These are phyloP conservation scores for Coreius guichenoti DNA, from an alignment of 2,797 vertebrate species.

Conservation along the genomic window DNA sequence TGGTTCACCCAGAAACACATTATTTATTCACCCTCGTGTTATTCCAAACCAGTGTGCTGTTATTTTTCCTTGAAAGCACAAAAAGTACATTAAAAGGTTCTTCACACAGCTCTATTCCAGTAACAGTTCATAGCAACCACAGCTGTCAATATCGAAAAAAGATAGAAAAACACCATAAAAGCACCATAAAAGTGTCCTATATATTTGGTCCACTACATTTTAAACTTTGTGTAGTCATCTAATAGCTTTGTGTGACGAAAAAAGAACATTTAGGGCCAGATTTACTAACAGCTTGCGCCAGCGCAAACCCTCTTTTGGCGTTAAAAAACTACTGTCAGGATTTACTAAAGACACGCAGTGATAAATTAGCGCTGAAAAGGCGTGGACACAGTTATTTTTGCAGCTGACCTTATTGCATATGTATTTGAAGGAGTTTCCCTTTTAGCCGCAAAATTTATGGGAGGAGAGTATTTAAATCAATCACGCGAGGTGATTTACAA, in stretches of 20 bases:
- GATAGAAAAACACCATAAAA: neutral
- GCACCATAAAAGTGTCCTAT: neutral
- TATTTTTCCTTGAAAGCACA: neutral
- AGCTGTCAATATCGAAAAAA: neutral
- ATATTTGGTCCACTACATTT: neutral
- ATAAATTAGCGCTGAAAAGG: too few relatives aligned
- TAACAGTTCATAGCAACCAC: neutral
- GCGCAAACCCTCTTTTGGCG: too few relatives aligned
- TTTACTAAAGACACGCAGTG: too few relatives aligned
- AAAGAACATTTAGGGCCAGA: neutral
- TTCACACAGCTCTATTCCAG: neutral
- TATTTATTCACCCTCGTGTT: slow-evolving; percentile 5
- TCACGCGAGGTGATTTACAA: too few relatives aligned
- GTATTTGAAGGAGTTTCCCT: too few relatives aligned
- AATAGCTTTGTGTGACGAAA: neutral
- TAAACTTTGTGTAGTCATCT: neutral
- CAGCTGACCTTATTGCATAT: too few relatives aligned
- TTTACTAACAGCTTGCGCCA: too few relatives aligned
- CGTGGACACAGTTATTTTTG: too few relatives aligned
- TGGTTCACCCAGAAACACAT: slow-evolving; percentile 3
- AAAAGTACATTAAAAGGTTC: neutral
- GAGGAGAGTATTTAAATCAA: too few relatives aligned
- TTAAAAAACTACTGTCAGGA: too few relatives aligned
- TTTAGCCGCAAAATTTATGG: too few relatives aligned
- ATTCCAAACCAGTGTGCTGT: slow-evolving; percentile 19